A percentile compares a stretch with the other conserved stretches of the same genome.
These are phyloP conservation scores for Metopia argyrocephala DNA, from an alignment of 2,888 invertebrate genomes.

Conservation along the genomic window DNA sequence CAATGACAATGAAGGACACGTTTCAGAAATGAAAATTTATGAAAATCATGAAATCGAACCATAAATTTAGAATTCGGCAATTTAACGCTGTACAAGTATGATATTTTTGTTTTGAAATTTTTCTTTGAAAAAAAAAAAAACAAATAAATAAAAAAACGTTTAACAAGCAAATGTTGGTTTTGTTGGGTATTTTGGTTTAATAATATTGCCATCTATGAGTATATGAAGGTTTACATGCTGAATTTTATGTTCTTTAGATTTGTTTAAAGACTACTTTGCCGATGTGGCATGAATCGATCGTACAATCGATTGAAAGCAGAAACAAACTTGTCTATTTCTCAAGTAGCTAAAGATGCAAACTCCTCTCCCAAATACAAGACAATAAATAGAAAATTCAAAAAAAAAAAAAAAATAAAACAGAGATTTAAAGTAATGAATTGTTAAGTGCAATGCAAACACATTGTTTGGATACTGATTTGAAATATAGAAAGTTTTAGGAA, in stretches of 20 bases:
- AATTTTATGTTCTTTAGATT: constrained; percentile 32
- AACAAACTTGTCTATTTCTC: constrained; percentile 52
- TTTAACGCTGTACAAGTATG: constrained; percentile 65
- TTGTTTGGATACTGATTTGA: too few relatives aligned
- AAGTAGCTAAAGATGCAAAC: constrained; percentile 31
- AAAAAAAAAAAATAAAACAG: background rate
- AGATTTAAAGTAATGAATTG: background rate
- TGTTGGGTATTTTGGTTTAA: constrained; percentile 21
- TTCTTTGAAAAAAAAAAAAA: background rate
- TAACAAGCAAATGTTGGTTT: constrained; percentile 37
- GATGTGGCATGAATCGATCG: constrained; percentile 64
- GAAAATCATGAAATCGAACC: constrained; percentile 73
- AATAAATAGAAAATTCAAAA: constrained; percentile 12
- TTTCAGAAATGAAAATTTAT: constrained; percentile 74
- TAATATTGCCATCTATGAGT: constrained; percentile 17
- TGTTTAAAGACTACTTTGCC: constrained; percentile 51
- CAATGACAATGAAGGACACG: constrained; percentile 69
- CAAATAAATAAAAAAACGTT: constrained; percentile 22
- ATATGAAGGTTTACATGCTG: constrained; percentile 51
- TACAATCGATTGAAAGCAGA: constrained; percentile 35
- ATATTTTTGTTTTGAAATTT: constrained; percentile 14
- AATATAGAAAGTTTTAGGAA: too few relatives aligned
- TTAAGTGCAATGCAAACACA: background rate
- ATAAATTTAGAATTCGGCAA: constrained; percentile 73
- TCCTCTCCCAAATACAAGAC: background rate